A percentile compares a stretch with the other conserved stretches of the same genome.
phyloP scores from a whole-genome alignment of 2,888 invertebrate species.

The Thera obeliscata region DNA sequence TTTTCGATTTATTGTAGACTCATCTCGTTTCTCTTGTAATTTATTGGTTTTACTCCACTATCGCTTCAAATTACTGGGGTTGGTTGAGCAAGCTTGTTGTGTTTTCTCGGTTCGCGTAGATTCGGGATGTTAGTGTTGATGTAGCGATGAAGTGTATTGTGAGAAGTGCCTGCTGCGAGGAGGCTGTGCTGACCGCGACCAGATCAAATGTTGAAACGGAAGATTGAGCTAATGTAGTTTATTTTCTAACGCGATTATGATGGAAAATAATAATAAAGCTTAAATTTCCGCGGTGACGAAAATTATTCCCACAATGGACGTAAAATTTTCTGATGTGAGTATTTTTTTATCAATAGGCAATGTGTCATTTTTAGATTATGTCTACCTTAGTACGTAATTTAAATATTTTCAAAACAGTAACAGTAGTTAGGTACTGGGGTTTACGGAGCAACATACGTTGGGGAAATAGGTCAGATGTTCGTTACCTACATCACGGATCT shows the following conservation, averaged over 20 bases:
- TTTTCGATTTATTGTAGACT: constrained; percentile 72
- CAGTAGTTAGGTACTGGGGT: not conserved
- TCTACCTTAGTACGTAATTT: not conserved
- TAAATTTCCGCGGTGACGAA: constrained; percentile 64
- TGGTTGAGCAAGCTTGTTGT: constrained; percentile 18
- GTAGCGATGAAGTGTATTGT: constrained; percentile 59
- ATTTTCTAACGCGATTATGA: constrained; percentile 41
- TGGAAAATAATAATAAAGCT: constrained; percentile 57
- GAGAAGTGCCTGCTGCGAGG: constrained; percentile 54
- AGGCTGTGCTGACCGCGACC: constrained; percentile 49
- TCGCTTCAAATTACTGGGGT: constrained; percentile 5
- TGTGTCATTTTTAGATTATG: not conserved
- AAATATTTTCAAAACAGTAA: not conserved
- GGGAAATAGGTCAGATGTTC: constrained; percentile 40
- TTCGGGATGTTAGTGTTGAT: constrained; percentile 5
- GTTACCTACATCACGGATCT: constrained; percentile 22
- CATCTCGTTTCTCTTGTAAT: constrained; percentile 56
- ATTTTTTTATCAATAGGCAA: constrained; percentile 29
- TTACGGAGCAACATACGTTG: constrained; percentile 9
- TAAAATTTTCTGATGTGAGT: constrained; percentile 72
- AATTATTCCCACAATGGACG: constrained; percentile 65
- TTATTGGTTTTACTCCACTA: constrained; percentile 53
- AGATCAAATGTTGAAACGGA: constrained; percentile 52
- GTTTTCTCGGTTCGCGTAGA: constrained; percentile 9
- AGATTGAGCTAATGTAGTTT: constrained; percentile 29